A percentile compares a stretch with the other conserved stretches of the same genome.
Conservation (phyloP, 2,113 vertebrate genomes). For the Trichechus manatus region DNA sequence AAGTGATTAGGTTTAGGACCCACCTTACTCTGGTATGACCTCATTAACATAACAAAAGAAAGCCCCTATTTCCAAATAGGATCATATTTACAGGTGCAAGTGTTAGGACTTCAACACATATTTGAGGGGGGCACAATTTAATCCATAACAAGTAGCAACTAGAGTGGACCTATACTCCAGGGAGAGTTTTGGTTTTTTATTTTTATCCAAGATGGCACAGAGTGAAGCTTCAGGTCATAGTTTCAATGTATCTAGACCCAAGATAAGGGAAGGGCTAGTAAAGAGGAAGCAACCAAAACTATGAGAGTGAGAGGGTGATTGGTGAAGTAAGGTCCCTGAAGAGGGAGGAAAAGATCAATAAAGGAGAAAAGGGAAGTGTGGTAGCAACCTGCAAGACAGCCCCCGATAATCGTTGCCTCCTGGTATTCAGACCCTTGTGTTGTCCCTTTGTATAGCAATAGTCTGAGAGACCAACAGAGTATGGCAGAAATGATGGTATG, state of each 20-base stretch:
- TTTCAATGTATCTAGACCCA: not conserved
- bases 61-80: too few relatives aligned
- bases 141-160: too few relatives aligned
- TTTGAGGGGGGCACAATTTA: too few relatives aligned
- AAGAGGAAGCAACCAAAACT: not conserved
- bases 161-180: not conserved
- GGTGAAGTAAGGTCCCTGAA: not conserved
- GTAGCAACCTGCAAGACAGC: not conserved
- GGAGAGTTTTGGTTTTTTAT: not conserved
- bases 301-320: not conserved
- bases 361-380: not conserved
- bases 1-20: not conserved
- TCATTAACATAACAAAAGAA: too few relatives aligned
- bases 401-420: not conserved
- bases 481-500: not conserved
- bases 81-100: too few relatives aligned
- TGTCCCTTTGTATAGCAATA: not conserved
- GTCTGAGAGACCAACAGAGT: not conserved
- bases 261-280: not conserved
- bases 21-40: too few relatives aligned
- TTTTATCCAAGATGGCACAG: not conserved
- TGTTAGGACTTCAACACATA: too few relatives aligned
- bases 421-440: not conserved
- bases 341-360: not conserved
- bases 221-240: not conserved